These are phyloP conservation scores for Axea sp. DNA, from an alignment of 2,888 invertebrate species.

Conservation along the genomic window DNA sequence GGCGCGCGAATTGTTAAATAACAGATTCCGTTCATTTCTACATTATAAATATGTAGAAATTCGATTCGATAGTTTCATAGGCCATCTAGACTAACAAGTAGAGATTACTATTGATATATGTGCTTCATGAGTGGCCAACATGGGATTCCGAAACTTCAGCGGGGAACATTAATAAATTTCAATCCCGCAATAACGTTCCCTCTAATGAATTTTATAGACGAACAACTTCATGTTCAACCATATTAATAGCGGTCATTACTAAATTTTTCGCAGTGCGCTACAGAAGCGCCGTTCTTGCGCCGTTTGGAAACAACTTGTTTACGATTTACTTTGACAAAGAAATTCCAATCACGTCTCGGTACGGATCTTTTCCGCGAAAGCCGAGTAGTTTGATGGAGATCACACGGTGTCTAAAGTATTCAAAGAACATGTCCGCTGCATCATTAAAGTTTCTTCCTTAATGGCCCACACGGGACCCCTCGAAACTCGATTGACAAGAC, in stretches of 20 bases:
- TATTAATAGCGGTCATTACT: conserved; percentile 29
- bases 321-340: conserved; percentile 1
- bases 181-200: conserved; percentile 23
- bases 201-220: conserved; percentile 34
- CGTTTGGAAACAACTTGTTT: conserved; percentile 4
- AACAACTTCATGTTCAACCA: conserved; percentile 30
- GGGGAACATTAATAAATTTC: conserved; percentile 42
- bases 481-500: too few species aligned
- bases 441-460: too few species aligned
- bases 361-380: too few species aligned
- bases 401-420: too few species aligned
- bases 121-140: conserved; percentile 27
- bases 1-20: too few species aligned
- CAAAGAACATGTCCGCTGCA: too few species aligned
- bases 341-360: conserved; percentile 13
- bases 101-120: conserved; percentile 41
- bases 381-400: too few species aligned
- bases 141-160: conserved; percentile 29
- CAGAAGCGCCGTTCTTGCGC: conserved; percentile 1
- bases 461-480: too few species aligned
- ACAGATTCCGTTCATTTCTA: conserved; percentile 3
- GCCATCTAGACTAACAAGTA: conserved; percentile 25
- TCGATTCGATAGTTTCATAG: conserved; percentile 1
- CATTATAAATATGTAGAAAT: conserved; percentile 6
- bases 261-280: conserved; percentile 9